Percentiles rank a stretch among this genome's conserved stretches.
phyloP scores from a whole-genome alignment of 2,888 invertebrate genomes.

The Leptopilina syphax region DNA sequence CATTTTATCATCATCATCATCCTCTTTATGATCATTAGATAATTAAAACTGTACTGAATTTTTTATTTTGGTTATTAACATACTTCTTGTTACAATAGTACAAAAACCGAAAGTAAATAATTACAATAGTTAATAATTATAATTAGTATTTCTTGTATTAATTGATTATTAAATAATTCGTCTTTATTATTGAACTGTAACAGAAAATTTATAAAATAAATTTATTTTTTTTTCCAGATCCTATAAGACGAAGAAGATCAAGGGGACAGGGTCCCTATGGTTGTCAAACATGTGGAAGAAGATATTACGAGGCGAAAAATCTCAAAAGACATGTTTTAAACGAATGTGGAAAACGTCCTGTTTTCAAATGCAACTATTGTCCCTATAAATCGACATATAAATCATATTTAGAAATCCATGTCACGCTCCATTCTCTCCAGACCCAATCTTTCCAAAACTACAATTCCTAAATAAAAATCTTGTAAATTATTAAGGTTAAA shows the following conservation, averaged over 20 bases:
- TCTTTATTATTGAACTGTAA: neutral
- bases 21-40: too few species aligned
- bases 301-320: conserved; percentile 79
- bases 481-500: too few species aligned
- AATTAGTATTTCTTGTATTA: too few species aligned
- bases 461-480: neutral
- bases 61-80: too few species aligned
- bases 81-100: too few species aligned
- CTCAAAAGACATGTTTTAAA: conserved; percentile 78
- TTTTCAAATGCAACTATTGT: conserved; percentile 73
- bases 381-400: conserved; percentile 77
- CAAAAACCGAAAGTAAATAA: too few species aligned
- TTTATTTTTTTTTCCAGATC: conserved; percentile 62
- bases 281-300: conserved; percentile 78
- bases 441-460: neutral
- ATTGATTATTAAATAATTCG: too few species aligned
- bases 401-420: conserved; percentile 71
- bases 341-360: conserved; percentile 78
- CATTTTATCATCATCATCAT: too few species aligned
- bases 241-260: conserved; percentile 60
- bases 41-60: too few species aligned
- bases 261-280: conserved; percentile 71
- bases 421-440: conserved; percentile 50
- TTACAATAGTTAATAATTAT: too few species aligned
- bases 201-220: too few species aligned